Base-by-base conservation (phyloP, 2,888 invertebrate genomes). In the Orchesellides sinensis region DNA sequence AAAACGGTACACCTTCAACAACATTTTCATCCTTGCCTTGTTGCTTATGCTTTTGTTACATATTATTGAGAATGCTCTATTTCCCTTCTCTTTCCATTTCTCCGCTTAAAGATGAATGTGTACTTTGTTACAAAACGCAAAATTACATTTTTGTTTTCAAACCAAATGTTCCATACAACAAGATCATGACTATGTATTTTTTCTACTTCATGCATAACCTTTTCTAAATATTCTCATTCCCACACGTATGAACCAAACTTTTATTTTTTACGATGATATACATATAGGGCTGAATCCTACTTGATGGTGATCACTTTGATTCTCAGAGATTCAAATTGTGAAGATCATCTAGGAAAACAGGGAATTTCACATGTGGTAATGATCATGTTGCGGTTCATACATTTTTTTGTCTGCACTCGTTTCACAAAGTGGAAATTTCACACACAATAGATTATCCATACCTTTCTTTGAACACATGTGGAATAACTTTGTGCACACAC, bases 1-100 rank as follows among this genome's bases (percentile, higher is more conserved):
- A 73, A 73, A 61, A 47, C 61, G 73, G 49, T 52, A 47, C 73
- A 74, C 65, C 74, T 65, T 65, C 65, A 19, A 35, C 29, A 65
- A 61, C 73, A 74, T 73, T 73, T 63, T 61, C 52, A 63, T 49
- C 63, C 61, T 73, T 73, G 69, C 27, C 25, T 45, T 52, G 45
- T 49, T 68, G 68, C 68, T 65, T 40, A 45, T 32, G 21, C 40
- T 35, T 19, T 40, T 47, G 17, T 66, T 40, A 40, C 40, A 40
- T n/a, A n/a, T n/a, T n/a, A n/a, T n/a, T n/a, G n/a, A n/a, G n/a
- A n/a, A n/a, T 14, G 10, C 40, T 40, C 40, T n/a, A n/a, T n/a
- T n/a, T n/a, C n/a, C n/a, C n/a, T 56, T 49, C 17, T 49, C 25
- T 63, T 10, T n/a, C n/a, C n/a, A n/a, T n/a, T n/a, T n/a, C n/a